phyloP scores from a whole-genome alignment of 1,140 invertebrate genomes.

The Agrilus planipennis region DNA sequence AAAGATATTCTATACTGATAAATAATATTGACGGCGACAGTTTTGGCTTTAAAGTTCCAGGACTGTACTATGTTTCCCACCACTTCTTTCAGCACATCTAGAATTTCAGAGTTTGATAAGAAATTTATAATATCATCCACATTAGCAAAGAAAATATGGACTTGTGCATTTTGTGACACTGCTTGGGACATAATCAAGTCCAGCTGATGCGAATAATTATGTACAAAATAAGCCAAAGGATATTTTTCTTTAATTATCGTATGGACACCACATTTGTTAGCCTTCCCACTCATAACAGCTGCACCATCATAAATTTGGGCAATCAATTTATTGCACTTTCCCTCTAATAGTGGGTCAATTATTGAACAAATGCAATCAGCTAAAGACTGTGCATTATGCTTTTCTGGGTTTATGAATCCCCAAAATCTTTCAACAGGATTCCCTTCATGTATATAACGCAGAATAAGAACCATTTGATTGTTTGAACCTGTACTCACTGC shows the following conservation, averaged over 20 bases:
- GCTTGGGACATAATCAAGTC: constrained; percentile 25
- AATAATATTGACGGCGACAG: not conserved
- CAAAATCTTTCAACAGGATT: constrained; percentile 7
- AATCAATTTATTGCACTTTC: constrained; percentile 25
- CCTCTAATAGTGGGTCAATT: constrained; percentile 3
- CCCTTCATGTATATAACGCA: constrained; percentile 10
- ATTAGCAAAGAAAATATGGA: constrained; percentile 5
- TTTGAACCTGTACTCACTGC: constrained; percentile 6
- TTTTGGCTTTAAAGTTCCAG: constrained; percentile 11
- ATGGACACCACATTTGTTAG: constrained; percentile 21
- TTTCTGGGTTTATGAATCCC: constrained; percentile 1
- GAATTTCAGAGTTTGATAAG: constrained; percentile 3
- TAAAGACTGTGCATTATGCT: not conserved
- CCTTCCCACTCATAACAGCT: constrained; percentile 21
- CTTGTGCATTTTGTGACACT: constrained; percentile 5
- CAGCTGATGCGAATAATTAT: constrained; percentile 29
- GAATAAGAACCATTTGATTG: constrained; percentile 10
- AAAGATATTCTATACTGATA: not conserved
- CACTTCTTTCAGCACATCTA: not conserved
- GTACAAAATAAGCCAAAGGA: constrained; percentile 26
- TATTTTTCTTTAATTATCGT: constrained; percentile 22
- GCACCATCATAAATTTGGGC: constrained; percentile 30
- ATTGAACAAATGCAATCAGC: not conserved
- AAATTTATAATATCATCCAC: constrained; percentile 5
- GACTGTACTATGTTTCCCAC: not conserved